Base-by-base conservation (phyloP, 1,140 invertebrate genomes). In the Drosophila guanche region DNA sequence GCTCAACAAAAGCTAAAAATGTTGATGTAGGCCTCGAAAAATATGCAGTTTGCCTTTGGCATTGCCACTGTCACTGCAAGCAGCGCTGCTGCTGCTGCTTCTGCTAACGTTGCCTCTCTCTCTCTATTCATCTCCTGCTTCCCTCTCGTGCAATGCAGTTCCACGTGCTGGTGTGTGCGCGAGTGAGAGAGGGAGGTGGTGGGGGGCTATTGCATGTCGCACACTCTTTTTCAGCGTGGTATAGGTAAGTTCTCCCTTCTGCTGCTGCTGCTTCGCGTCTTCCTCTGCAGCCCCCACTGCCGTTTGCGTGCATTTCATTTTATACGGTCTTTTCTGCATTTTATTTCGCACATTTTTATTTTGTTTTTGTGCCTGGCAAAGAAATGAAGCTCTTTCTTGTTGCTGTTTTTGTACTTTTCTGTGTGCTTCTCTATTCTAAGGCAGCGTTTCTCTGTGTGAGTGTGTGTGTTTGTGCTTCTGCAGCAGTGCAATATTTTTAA, bases 21-120 rank as follows among this genome's bases (percentile, higher is more conserved):
- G 83, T 88, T 88, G 83, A 88, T 89, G 83, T 79, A 88, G 83
- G 83, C 83, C 84, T 88, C 83, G 84, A 76, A 76, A 72, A 86
- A 88, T 69, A 81, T 88, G 83, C 83, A 88, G 77, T 86, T 86
- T 83, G 84, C 78, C 65, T 88, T 86, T 86, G 83, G 83, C 83
- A 88, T 88, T 88, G 83, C 83, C 83, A 88, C 83, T 88, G 83
- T 81, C 84, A 88, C 66, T 86, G 81, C 74, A 77, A 67, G 81
- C 72, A 76, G 76, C 72, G 67, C 80, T 65, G 80, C 46, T 63
- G 37, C 22, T 72, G 54, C 54, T 22, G 25, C 27, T n/a, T n/a
- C n/a, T 45, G 22, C 12, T 4, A 10, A 6, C 5, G 25, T 16
- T 47, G 55, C 14, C 27, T 23, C 16, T 20, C 41, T 16, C 57